These are phyloP conservation scores for Gymnoscopelus microlampas DNA, from an alignment of 2,797 vertebrate genomes.

Conservation along the genomic window DNA sequence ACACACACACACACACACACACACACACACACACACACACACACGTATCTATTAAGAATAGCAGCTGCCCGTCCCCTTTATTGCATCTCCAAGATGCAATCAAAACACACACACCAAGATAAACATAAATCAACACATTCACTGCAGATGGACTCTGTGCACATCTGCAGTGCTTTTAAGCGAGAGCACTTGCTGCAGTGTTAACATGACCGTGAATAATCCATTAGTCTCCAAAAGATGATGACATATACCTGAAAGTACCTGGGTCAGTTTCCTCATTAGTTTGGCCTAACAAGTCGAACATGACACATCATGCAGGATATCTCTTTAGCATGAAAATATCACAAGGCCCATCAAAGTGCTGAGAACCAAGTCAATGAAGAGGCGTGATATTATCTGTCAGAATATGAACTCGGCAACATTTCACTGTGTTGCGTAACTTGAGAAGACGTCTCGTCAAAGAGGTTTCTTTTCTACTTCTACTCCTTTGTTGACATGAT, in stretches of 20 bases:
- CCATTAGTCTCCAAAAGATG: constrained; percentile 46
- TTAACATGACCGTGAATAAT: constrained; percentile 60
- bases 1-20: not conserved
- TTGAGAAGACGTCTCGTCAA: no score
- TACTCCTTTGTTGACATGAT: no score
- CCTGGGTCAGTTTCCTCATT: constrained; percentile 30
- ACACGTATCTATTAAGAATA: not conserved
- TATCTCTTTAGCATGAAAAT: constrained; percentile 10
- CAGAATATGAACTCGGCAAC: no score
- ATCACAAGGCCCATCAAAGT: not conserved
- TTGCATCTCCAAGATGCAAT: no score
- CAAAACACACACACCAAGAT: constrained; percentile 29
- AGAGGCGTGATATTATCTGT: not conserved
- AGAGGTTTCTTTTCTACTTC: no score
- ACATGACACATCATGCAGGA: not conserved
- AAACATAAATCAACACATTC: not conserved
- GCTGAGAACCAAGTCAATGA: constrained; percentile 17
- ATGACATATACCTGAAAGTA: constrained; percentile 27
- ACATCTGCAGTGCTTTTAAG: constrained; percentile 33
- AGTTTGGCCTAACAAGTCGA: constrained; percentile 23
- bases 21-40: not conserved
- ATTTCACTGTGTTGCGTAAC: no score
- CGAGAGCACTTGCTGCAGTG: constrained; percentile 48
- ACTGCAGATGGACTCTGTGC: constrained; percentile 39
- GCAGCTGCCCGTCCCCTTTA: no score